Base-by-base conservation (phyloP, 2,113 vertebrate species). In the Lethenteron camtschaticum region DNA sequence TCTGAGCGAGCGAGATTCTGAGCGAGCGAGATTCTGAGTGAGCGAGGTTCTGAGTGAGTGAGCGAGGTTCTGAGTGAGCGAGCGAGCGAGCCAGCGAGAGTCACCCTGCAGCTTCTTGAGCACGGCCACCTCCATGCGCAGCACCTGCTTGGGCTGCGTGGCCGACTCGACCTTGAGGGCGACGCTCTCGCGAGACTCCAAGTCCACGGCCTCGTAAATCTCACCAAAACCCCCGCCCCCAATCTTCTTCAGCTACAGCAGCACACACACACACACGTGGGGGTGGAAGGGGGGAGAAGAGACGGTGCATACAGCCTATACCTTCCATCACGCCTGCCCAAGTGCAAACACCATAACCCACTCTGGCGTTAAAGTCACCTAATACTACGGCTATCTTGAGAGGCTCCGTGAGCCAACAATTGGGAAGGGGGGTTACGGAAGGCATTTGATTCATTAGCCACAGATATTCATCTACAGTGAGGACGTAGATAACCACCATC, bases 111-210 rank as follows among this genome's bases (percentile, higher is more conserved):
- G 80, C 79, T 96, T 99, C 82, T 96, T 99, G 72, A 99, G 79
- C 72, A 99, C 94, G 20, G 94, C 94, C 70, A 99, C 92, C 81
- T 99, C 94, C 92, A 99, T 99, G 80, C 96, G 96, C 70, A 99
- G 81, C 73, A 99, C 94, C 80, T 99, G 94, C 77, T 99, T 99
- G 73, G 94, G 92, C 77, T 99, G 94, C 79, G 95, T 91, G 74
- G 94, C 89, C 58, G 94, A 99, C 80, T 99, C 94, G 74, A 94
- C 92, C 78, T 99, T 99, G 79, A 99, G 79, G 8, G 94, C 94
- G 77, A 97, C 89, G 1, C 85, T 96, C 78, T 85, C 81, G 75
- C 86, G 84, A 69, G 86, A 92, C 76, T 92, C 82, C 77, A 90
- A 79, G 78, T 99, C 94, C 81, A 89, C 73, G 2, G 90, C 90